Evolutionary conservation across 1,140 invertebrate genomes (phyloP).

Genomic region (Patella vulgata): DNA sequence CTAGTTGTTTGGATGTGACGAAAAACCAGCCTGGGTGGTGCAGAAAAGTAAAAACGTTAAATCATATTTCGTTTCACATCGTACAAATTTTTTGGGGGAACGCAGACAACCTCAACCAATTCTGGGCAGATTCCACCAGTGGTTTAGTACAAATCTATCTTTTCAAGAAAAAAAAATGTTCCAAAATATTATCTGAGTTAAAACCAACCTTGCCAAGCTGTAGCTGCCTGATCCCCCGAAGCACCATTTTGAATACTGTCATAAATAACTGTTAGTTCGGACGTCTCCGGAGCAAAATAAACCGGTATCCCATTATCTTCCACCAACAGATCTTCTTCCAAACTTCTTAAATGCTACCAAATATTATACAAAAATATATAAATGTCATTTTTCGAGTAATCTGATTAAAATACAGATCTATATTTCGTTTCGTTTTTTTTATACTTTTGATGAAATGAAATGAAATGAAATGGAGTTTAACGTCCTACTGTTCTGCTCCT

Average conservation of each 20-base stretch:
- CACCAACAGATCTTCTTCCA: slow-evolving; percentile 85
- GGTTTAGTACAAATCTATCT: too few relatives aligned
- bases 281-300: slow-evolving; percentile 82
- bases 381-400: not conserved
- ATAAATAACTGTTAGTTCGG: slow-evolving; percentile 80
- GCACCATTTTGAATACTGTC: slow-evolving; percentile 76
- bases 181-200: too few relatives aligned
- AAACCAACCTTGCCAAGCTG: slow-evolving; percentile 75
- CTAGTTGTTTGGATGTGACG: too few relatives aligned
- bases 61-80: too few relatives aligned
- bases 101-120: too few relatives aligned
- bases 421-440: too few relatives aligned
- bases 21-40: too few relatives aligned
- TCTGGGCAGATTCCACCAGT: too few relatives aligned
- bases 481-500: too few relatives aligned
- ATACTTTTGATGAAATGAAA: not conserved
- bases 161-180: too few relatives aligned
- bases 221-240: slow-evolving; percentile 70
- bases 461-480: not conserved
- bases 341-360: slow-evolving; percentile 75
- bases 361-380: slow-evolving; percentile 12
- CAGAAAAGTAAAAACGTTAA: too few relatives aligned
- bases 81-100: too few relatives aligned
- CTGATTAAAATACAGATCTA: not conserved
- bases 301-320: slow-evolving; percentile 87